Conservation (phyloP, 2,113 vertebrate species). For the cat (Felis catus) region F.catus_Fca126_mat1.0 CM031420.1:45562001-45562500, state of each 20-base stretch:
- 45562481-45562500: neutral
- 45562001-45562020: neutral
- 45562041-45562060: neutral
- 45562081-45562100: neutral
- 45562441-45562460: neutral
- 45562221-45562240: neutral
- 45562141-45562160: neutral
- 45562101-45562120: neutral
- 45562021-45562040: neutral
- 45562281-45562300: neutral
- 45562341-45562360: conserved; percentile 38
- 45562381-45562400: neutral
- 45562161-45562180: neutral
- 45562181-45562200: neutral
- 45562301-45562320: neutral
- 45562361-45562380: neutral
- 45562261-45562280: neutral
- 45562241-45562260: conserved; percentile 6
- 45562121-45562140: neutral
- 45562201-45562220: neutral
- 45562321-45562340: conserved; percentile 41
- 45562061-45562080: neutral
- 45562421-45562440: neutral
- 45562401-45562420: neutral
- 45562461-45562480: neutral